Evolutionary conservation across 2,113 vertebrate species (phyloP).

Genomic region (Dryoscopus gambensis): DNA sequence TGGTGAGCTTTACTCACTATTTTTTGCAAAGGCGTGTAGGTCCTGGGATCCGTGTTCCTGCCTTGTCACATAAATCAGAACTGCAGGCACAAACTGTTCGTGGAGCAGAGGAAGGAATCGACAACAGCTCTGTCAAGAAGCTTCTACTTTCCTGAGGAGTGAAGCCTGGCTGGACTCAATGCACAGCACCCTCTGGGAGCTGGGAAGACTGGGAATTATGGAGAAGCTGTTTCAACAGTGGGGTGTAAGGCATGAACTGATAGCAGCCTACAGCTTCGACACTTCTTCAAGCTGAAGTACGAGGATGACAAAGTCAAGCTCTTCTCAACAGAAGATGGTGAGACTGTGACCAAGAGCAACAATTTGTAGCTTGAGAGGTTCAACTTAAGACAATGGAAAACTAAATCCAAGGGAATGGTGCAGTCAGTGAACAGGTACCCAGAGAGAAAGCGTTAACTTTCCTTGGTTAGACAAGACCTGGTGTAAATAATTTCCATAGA

Average conservation of each 20-base stretch:
- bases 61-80: not conserved
- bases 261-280: not conserved
- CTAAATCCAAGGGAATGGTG: not conserved
- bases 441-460: not conserved
- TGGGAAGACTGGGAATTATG: not conserved
- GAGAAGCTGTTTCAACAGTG: not conserved
- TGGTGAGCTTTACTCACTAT: not conserved
- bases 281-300: not conserved
- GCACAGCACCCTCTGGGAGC: not conserved
- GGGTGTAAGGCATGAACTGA: not conserved
- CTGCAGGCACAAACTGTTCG: not conserved
- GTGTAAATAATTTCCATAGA: not conserved
- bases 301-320: not conserved
- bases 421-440: not conserved
- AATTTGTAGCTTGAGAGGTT: not conserved
- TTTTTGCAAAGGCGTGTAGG: not conserved
- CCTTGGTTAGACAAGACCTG: not conserved
- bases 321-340: not conserved
- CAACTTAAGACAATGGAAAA: not conserved
- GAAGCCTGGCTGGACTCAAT: not conserved
- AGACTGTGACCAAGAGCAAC: not conserved
- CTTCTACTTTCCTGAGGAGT: not conserved
- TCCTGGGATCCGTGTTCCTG: not conserved
- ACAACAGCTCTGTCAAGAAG: not conserved
- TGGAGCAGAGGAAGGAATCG: not conserved